Evolutionary conservation across 2,888 invertebrate genomes (phyloP).

Genomic region (Polydrusus pterygomalis): DNA sequence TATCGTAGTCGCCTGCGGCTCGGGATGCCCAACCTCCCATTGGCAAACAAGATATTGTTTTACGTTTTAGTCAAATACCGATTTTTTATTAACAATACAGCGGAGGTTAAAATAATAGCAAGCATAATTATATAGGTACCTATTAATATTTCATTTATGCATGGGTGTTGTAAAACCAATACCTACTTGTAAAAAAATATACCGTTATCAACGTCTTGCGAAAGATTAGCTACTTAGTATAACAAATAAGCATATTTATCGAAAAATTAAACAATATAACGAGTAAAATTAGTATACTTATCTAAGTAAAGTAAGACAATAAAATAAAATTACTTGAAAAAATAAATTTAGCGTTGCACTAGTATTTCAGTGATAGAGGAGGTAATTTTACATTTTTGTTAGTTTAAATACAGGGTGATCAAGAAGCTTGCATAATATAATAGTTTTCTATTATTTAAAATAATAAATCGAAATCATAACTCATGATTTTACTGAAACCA

Average conservation of each 20-base stretch:
- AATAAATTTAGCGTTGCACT: neutral
- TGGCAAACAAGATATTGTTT: too few species aligned
- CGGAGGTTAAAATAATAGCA: neutral
- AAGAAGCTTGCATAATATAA: too few species aligned
- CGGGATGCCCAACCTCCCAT: too few species aligned
- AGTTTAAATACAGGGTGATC: too few species aligned
- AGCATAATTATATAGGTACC: neutral
- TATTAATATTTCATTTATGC: neutral
- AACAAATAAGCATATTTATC: conserved; percentile 9
- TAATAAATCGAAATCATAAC: too few species aligned
- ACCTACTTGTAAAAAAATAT: conserved; percentile 3
- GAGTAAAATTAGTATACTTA: conserved; percentile 6
- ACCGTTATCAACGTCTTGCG: neutral
- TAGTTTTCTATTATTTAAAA: too few species aligned
- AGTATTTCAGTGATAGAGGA: too few species aligned
- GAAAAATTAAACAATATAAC: conserved; percentile 7
- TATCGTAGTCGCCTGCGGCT: too few species aligned
- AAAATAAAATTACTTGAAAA: neutral
- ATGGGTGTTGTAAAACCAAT: conserved; percentile 2
- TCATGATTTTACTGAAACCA: too few species aligned
- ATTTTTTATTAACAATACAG: too few species aligned
- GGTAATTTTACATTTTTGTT: too few species aligned
- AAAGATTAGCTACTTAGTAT: conserved; percentile 8
- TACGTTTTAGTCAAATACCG: too few species aligned
- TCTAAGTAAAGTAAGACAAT: neutral